Evolutionary conservation across 53 echinoderm and acorn worm species (phyloP).

Genomic region (Holothuria scabra): DNA sequence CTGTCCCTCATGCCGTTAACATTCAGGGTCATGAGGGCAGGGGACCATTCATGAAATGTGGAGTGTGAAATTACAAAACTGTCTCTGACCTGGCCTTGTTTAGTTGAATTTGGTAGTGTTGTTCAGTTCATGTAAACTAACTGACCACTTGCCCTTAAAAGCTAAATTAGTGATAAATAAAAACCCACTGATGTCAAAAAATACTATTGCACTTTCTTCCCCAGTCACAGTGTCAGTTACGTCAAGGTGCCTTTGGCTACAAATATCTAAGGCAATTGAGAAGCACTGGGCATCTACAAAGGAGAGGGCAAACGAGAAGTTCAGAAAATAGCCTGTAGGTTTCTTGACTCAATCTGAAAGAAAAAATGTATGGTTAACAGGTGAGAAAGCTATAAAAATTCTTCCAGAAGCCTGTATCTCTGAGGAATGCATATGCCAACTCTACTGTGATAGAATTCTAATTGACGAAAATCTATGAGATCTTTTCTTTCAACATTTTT

Average conservation of each 20-base stretch:
- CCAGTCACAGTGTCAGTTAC: slow-evolving; percentile 9
- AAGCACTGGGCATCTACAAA: not conserved
- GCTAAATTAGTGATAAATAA: slow-evolving; percentile 4
- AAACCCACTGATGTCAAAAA: slow-evolving; percentile 1
- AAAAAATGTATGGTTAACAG: not conserved
- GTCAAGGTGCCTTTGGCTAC: not conserved
- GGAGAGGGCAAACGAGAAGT: slow-evolving; percentile 2
- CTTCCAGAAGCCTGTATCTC: slow-evolving; percentile 4
- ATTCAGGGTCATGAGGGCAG: too few species aligned
- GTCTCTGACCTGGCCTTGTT: too few species aligned
- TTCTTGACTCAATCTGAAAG: not conserved
- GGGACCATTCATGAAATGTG: too few species aligned
- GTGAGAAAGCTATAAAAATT: not conserved
- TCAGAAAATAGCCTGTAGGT: not conserved
- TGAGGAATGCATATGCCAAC: slow-evolving; percentile 3
- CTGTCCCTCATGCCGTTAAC: too few species aligned
- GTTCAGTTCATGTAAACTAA: not conserved
- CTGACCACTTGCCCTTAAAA: slow-evolving; percentile 4
- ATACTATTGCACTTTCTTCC: slow-evolving; percentile 1
- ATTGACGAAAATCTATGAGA: not conserved
- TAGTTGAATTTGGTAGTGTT: not conserved
- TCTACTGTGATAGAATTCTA: not conserved
- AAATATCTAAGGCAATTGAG: not conserved
- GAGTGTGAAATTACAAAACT: too few species aligned
- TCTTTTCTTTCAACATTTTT: not conserved